Percentiles rank a stretch among this genome's conserved stretches.
These are phyloP conservation scores for Epinotia ramella DNA, from an alignment of 2,888 invertebrate species.

Conservation along the genomic window DNA sequence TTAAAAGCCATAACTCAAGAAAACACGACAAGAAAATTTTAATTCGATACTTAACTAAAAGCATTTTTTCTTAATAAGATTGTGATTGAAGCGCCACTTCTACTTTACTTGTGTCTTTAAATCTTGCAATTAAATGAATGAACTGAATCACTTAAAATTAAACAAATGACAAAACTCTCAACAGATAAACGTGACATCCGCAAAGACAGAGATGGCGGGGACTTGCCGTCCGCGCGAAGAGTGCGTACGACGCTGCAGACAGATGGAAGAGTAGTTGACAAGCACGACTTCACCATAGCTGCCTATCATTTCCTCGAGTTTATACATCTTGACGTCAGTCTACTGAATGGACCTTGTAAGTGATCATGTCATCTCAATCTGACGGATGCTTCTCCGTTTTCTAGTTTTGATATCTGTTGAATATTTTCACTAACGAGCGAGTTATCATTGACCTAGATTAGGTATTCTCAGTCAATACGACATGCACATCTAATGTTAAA, in stretches of 20 bases:
- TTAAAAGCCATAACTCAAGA: too few species aligned
- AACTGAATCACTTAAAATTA: neutral
- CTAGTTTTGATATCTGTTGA: neutral
- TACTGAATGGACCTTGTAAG: slow-evolving; percentile 66
- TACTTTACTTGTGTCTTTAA: neutral
- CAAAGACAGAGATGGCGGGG: slow-evolving; percentile 57
- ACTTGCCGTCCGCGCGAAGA: slow-evolving; percentile 66
- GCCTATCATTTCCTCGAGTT: slow-evolving; percentile 65
- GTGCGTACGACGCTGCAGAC: slow-evolving; percentile 66
- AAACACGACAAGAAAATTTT: too few species aligned
- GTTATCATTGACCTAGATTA: too few species aligned
- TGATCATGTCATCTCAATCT: neutral
- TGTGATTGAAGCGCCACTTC: too few species aligned
- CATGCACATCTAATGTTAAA: too few species aligned
- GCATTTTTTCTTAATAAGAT: too few species aligned
- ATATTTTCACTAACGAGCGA: too few species aligned
- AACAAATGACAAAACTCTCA: slow-evolving; percentile 27
- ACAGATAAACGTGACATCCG: slow-evolving; percentile 60
- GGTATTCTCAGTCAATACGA: too few species aligned
- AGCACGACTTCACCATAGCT: slow-evolving; percentile 61
- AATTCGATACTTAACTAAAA: too few species aligned
- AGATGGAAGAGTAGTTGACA: slow-evolving; percentile 66
- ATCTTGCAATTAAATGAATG: neutral
- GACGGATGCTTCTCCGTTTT: neutral
- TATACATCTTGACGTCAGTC: slow-evolving; percentile 66